Conservation (phyloP, 2,888 invertebrate genomes). For the Tanytarsus gracilentus region DNA sequence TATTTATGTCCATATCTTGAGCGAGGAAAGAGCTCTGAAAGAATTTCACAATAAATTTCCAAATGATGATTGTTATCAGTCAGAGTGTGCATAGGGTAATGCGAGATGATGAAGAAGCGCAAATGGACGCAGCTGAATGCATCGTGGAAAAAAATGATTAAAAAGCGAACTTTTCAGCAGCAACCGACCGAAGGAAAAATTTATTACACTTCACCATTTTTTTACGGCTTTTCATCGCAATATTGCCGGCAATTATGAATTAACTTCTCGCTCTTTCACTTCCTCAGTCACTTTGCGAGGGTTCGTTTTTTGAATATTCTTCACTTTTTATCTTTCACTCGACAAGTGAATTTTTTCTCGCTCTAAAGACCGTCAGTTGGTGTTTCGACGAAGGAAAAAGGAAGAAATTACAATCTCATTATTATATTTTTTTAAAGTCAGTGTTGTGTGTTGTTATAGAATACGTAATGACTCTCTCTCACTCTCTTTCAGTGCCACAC, state of each 20-base stretch:
- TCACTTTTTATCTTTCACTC: too few species aligned
- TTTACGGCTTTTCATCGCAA: not conserved
- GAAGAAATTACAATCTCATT: not conserved
- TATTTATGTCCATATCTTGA: slow-evolving; percentile 3
- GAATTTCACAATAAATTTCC: slow-evolving; percentile 9
- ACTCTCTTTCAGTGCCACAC: too few species aligned
- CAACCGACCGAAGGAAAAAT: not conserved
- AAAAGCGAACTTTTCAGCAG: slow-evolving; percentile 8
- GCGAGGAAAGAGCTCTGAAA: not conserved
- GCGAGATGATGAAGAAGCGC: not conserved
- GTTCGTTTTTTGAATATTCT: too few species aligned
- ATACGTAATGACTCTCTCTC: too few species aligned
- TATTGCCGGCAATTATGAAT: not conserved
- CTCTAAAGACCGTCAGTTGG: not conserved
- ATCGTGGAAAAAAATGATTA: not conserved
- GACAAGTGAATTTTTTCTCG: too few species aligned
- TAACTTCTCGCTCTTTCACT: not conserved
- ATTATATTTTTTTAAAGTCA: not conserved
- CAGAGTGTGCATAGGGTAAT: not conserved
- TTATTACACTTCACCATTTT: not conserved
- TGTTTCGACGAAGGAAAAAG: too few species aligned
- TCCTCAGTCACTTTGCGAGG: too few species aligned
- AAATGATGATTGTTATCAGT: slow-evolving; percentile 10
- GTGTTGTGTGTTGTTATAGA: not conserved
- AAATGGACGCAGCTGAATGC: not conserved